Base-by-base conservation (phyloP, 2,797 vertebrate species). In the Mastacembelus armatus region DNA sequence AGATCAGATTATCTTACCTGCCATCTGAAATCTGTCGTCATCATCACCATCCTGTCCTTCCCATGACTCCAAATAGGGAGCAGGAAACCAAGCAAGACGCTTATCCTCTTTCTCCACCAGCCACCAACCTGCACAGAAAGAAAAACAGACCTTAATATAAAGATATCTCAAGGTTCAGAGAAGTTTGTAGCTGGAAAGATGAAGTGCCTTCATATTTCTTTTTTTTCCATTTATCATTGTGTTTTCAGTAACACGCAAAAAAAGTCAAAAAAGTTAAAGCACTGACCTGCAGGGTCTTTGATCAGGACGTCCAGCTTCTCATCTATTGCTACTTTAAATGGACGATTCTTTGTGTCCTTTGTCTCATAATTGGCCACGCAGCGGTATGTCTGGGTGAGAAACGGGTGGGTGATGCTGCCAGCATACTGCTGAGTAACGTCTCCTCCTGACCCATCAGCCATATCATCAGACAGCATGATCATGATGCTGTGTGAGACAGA, bases 51-150 rank as follows among this genome's bases (percentile, higher is more conserved):
- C 88, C 3, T 84, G 86, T 0, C 27, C 26, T 0, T 88, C 88
- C 4, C 63, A 83, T 18, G 91, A 56, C 60, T 94, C 91, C 86
- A 99, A 85, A 49, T 94, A 98, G 0, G 96, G 95, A 62, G 96
- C 96, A 10, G 97, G 97, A 78, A 98, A 99, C 97, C 96, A 98
- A 26, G 96, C 96, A 19, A 92, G 74, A 18, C 78, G 74, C 64
- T 94, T 96, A 1, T 92, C 81, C 44, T 95, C 77, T 0, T 96
- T 98, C 73, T 94, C 96, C 67, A 98, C 98, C 54, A 98, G 92
- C 97, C 97, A 99, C 97, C 97, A 99, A 0, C 97, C 97, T 99
- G 84, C 2, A 62, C 15, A 48, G 14, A 1, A 54, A 33, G 16
- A 48, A 42, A 2, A 0, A 27, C 4, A 16, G 3, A 27, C 24